These are phyloP conservation scores for Ataeniobius toweri DNA, from an alignment of 2,797 vertebrate species.

Conservation along the genomic window DNA sequence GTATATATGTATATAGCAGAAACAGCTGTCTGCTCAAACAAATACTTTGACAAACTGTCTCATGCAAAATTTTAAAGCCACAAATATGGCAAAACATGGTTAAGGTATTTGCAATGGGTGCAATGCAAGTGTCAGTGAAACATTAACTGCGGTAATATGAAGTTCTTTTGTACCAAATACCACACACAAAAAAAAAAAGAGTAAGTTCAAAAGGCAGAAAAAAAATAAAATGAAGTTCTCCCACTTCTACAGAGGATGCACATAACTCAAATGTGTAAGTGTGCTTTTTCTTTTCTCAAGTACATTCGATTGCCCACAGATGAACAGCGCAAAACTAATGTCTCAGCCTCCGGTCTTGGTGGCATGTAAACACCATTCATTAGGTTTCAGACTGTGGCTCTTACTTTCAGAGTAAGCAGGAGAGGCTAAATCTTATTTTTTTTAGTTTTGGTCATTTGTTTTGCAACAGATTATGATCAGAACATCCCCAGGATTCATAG, in stretches of 20 bases:
- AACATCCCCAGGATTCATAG: not conserved
- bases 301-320: not conserved
- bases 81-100: not conserved
- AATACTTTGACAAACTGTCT: slow-evolving; percentile 4
- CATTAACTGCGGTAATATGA: not conserved
- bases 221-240: not conserved
- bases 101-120: not conserved
- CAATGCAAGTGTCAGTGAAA: not conserved
- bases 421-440: not conserved
- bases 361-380: slow-evolving; percentile 10
- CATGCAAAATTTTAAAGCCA: not conserved
- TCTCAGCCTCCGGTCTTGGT: not conserved
- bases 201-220: not conserved
- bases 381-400: slow-evolving; percentile 2
- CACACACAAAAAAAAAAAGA: not conserved
- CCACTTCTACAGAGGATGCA: not conserved
- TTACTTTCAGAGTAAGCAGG: not conserved
- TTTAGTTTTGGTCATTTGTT: not conserved
- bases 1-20: not conserved
- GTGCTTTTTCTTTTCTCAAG: not conserved
- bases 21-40: not conserved
- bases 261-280: not conserved
- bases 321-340: slow-evolving; percentile 5
- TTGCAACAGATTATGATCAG: slow-evolving; percentile 7
- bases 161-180: not conserved